Conservation (phyloP, 2,113 vertebrate species). For the Campylorhamphus procurvoides region DNA sequence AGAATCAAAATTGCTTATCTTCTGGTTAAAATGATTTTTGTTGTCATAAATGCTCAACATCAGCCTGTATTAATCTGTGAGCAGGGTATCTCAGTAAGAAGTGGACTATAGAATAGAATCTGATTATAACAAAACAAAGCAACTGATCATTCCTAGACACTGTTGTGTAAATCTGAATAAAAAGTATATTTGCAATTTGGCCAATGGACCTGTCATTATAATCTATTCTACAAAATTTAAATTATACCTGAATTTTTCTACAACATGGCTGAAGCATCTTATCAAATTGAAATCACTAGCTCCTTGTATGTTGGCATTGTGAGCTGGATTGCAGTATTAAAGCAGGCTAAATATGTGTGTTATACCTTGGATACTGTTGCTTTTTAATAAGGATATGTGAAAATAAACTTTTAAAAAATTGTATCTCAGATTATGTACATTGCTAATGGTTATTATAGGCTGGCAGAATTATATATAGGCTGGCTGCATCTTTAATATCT, state of each 20-base stretch:
- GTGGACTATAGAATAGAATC: not conserved
- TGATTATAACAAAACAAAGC: not conserved
- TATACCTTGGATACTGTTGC: accelerated
- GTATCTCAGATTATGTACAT: not conserved
- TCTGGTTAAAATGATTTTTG: not conserved
- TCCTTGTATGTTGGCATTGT: not conserved
- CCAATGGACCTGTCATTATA: not conserved
- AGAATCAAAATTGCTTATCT: not conserved
- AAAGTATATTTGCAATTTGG: not conserved
- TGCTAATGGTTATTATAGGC: not conserved
- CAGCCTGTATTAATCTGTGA: not conserved
- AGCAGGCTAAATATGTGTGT: accelerated
- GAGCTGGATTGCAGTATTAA: not conserved
- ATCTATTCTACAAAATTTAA: not conserved
- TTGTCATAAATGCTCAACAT: not conserved
- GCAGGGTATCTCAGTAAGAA: not conserved
- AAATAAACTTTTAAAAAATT: not conserved
- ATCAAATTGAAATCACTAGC: not conserved
- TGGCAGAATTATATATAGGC: not conserved
- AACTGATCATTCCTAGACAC: accelerated
- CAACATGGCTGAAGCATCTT: not conserved
- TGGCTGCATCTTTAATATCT: not conserved
- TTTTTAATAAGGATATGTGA: not conserved
- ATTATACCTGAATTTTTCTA: not conserved
- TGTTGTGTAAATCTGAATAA: not conserved